Evolutionary conservation across 2,888 invertebrate species (phyloP), one percentile per base, ranked within the genome.

Genomic region (Marasmarcha lunaedactyla): DNA sequence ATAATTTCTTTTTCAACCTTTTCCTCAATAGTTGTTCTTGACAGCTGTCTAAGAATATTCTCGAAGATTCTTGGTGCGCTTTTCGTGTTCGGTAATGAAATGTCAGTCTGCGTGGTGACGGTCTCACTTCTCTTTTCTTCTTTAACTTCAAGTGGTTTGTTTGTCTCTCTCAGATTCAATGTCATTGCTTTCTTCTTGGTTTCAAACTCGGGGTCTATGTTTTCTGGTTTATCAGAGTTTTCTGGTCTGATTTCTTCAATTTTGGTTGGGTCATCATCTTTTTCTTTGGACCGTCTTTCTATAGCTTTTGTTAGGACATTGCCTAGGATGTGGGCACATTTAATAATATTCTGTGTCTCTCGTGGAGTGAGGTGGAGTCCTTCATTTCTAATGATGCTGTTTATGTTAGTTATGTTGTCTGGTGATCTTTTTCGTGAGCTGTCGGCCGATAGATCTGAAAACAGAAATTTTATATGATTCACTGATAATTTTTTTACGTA

Each of bases 21-120:
- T 1, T 69, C 73, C 9, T 78, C 77, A 1, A 81, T 54, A 0
- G 78, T 76, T 40, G 67, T 76, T 37, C 64, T 68, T 0, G 81
- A 83, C 10, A 83, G 44, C 40, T 83, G 81, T 9, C 74, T 47
- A 0, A 83, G 54, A 48, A 83, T 81, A 20, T 68, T 79, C 48
- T 83, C 83, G 46, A 83, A 83, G 1, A 83, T 83, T 46, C 55
- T 68, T n/a, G 83, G 83, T 51, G 83, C 83, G 46, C 77, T 79
- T 51, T 70, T 73, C 0, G 83, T 83, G 40, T 83, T 83, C 1
- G 83, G 83, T 26, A 81, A 44, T 2, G 83, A 83, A 36, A 83
- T 83, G 13, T 83, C 83, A 1, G 83, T 83, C 46, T 83, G 83
- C 0, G 81, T 81, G 0, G 70, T 73, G 1, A 63, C 74, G 0